Evolutionary conservation across 2,113 vertebrate species (phyloP), one percentile per base, ranked within the genome.

Genomic region (Meriones unguiculatus): DNA sequence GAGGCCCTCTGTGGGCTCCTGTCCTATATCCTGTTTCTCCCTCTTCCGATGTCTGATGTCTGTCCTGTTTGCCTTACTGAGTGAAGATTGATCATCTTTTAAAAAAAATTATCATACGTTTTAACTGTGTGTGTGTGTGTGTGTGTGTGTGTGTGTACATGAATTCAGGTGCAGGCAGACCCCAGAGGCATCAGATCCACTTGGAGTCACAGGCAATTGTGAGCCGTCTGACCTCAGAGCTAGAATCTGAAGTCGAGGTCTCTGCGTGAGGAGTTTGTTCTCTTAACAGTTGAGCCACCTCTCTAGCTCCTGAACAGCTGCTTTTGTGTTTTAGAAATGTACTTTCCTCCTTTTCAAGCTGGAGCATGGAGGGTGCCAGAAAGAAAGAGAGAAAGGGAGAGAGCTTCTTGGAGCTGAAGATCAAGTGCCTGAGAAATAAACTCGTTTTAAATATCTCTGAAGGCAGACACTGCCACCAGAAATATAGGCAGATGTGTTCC

Each of bases 301-400:
- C 64, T 32, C 28, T 41, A 22, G 62, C 28, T 64, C 38, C 28
- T 69, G 77, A 90, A 65, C 17, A 89, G 32, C 32, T 12, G 38
- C 7, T 91, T 96, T 81, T 84, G 57, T 78, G 20, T 95, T 91
- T 95, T 69, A 78, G 52, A 82, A 85, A 69, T 67, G 57, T 52
- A 4, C 28, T 84, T 82, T n/a, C 35, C 12, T 12, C 76, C 7
- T 30, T 50, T 69, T 62, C 25, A 3, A 50, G 4, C 25, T 57
- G 62, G 46, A 93, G 75, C 5, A 50, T 85, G 67, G 52, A 92
- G 38, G 17, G n/a, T 50, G 18, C 12, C 59, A 38, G 70, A 84
- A 50, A 62, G 50, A 81, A 70, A 46, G 78, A 46, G 54, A 84
- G 69, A 91, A 72, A 4, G 38, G 14, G 20, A 73, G 35, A 30